These are phyloP conservation scores for Schizaphis graminum DNA, from an alignment of 2,888 invertebrate genomes.

Conservation along the genomic window DNA sequence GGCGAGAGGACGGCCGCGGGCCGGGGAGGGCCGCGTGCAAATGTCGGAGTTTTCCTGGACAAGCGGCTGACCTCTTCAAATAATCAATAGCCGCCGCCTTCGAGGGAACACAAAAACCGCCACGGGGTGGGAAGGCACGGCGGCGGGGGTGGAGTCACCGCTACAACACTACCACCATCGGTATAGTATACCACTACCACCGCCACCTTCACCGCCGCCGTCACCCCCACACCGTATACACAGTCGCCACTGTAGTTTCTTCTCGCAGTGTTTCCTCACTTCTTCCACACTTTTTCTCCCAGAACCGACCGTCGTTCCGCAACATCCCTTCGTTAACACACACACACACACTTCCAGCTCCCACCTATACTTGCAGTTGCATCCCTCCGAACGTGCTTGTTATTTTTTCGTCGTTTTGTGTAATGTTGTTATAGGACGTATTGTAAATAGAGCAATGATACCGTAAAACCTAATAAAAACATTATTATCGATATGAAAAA, in stretches of 20 bases:
- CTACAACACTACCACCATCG: slow-evolving; percentile 12
- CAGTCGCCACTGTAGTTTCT: background rate
- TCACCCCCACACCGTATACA: background rate
- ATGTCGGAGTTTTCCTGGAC: slow-evolving; percentile 66
- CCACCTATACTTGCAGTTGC: background rate
- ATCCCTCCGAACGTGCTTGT: background rate
- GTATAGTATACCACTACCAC: background rate
- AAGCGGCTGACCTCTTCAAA: slow-evolving; percentile 66
- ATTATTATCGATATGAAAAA: background rate
- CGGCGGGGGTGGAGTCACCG: background rate
- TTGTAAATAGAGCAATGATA: background rate
- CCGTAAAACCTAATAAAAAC: background rate
- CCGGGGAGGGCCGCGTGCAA: slow-evolving; percentile 45
- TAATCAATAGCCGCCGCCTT: slow-evolving; percentile 64
- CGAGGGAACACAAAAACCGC: slow-evolving; percentile 55
- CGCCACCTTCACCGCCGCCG: background rate
- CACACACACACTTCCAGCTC: background rate
- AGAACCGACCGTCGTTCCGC: background rate
- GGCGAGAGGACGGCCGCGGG: background rate
- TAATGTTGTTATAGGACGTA: background rate
- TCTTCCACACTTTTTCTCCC: background rate
- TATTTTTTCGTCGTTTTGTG: background rate
- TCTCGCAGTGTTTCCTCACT: background rate
- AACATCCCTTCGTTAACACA: background rate
- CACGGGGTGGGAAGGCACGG: background rate